Base-by-base conservation (phyloP, 2,797 vertebrate species). In the Buphagus erythrorhynchus region DNA sequence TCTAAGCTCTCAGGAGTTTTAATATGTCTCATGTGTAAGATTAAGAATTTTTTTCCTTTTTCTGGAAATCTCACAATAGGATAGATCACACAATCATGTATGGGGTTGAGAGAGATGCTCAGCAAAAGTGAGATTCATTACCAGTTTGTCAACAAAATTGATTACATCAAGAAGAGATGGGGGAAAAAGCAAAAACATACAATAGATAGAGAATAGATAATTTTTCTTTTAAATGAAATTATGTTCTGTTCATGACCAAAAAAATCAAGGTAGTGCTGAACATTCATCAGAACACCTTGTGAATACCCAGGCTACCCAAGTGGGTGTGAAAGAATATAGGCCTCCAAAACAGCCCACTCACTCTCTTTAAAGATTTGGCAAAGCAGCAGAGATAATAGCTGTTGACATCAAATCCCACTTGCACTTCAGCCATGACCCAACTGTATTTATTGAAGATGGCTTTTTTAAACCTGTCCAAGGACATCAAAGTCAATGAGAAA, bases 141-240 rank as follows among this genome's bases (percentile, higher is more conserved):
- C 48, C 5, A 63, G 6, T 84, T 84, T 85, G 11, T 55, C 20
- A 33, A 35, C 16, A 89, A 87, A 81, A 78, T 45, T 18, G 4
- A 10, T 16, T 40, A 7, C 5, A 58, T 46, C 24, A 46, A 69
- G 17, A 61, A 66, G 16, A 40, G 5, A 35, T 16, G 16, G 2
- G 6, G 0, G 3, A 2, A 21, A 51, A 52, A 36, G 18, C 3
- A 22, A 31, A 51, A 63, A 1, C 9, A 11, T 43, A 35, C 9
- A 43, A 36, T 3, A 42, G 24, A 24, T 7, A 19, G 0, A 1
- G 18, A 73, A 33, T 5, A 33, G 18, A 45, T 40, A 42, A 18
- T 42, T 16, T 29, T 88, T 81, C 28, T 72, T 61, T 26, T 54
- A 66, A 69, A 18, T 52, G 16, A 67, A 43, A 48, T 33, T 9